These are phyloP conservation scores for Yponomeuta evonymella DNA, from an alignment of 2,888 invertebrate genomes.

Conservation along the genomic window DNA sequence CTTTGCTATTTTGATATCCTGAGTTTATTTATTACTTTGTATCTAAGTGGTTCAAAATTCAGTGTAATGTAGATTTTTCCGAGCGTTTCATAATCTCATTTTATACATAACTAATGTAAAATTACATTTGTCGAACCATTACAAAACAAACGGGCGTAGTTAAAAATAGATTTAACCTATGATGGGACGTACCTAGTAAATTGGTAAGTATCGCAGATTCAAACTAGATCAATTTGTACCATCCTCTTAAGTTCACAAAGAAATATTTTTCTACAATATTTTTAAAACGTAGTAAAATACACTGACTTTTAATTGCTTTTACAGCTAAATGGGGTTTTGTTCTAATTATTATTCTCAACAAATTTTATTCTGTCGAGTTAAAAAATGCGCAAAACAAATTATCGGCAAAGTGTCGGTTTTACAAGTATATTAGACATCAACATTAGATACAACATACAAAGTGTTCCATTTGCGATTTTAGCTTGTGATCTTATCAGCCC, in stretches of 20 bases:
- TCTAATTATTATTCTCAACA: too few species aligned
- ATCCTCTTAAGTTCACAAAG: conserved; percentile 57
- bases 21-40: not conserved
- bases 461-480: too few species aligned
- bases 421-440: too few species aligned
- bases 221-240: conserved; percentile 14
- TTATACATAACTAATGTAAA: conserved; percentile 52
- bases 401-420: too few species aligned
- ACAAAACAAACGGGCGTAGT: conserved; percentile 47
- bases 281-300: conserved; percentile 57
- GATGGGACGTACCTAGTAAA: conserved; percentile 6
- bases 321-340: too few species aligned
- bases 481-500: too few species aligned
- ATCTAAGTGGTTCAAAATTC: not conserved
- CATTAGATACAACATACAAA: too few species aligned
- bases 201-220: conserved; percentile 10
- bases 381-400: too few species aligned
- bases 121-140: conserved; percentile 28
- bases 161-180: not conserved
- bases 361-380: too few species aligned
- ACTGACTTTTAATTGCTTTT: conserved; percentile 19
- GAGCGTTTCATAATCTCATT: conserved; percentile 47
- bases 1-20: conserved; percentile 1
- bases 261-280: conserved; percentile 75
- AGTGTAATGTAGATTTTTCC: not conserved